phyloP scores from a whole-genome alignment of 2,797 vertebrate species.

The Mionectes olivaceus region DNA sequence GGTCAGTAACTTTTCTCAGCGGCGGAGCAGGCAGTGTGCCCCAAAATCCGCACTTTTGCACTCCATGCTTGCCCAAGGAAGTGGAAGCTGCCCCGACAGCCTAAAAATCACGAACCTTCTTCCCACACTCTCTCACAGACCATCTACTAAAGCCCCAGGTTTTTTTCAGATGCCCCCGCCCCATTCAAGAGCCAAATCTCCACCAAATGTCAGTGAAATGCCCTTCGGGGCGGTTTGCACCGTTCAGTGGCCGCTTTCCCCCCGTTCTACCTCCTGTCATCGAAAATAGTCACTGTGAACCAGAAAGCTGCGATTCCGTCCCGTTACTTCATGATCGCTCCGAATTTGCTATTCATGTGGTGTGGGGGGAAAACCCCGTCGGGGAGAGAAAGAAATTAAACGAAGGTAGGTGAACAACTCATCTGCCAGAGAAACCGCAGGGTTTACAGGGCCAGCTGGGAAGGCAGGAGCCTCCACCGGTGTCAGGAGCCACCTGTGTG shows the following conservation, averaged over 20 bases:
- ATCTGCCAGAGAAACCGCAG: background rate
- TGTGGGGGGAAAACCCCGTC: fast-evolving
- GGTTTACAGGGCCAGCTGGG: background rate
- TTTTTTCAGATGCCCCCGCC: background rate
- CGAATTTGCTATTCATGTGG: background rate
- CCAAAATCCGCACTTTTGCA: background rate
- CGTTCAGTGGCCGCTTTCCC: background rate
- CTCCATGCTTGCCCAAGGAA: background rate
- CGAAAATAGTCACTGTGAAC: background rate
- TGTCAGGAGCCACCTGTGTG: background rate
- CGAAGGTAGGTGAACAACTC: background rate
- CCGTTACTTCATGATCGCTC: background rate
- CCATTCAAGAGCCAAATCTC: background rate
- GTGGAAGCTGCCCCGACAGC: background rate
- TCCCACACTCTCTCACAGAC: no score
- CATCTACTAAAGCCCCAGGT: background rate
- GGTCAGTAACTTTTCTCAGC: background rate
- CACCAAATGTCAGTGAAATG: background rate
- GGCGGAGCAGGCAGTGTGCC: background rate
- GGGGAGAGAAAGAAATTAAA: background rate
- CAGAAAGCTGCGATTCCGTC: background rate
- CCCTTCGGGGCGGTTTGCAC: background rate
- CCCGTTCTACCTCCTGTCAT: background rate
- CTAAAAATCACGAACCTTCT: background rate
- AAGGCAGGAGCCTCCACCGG: background rate